Evolutionary conservation across 1,140 invertebrate species (phyloP).

Genomic region (Lordiphosa clarofinis): DNA sequence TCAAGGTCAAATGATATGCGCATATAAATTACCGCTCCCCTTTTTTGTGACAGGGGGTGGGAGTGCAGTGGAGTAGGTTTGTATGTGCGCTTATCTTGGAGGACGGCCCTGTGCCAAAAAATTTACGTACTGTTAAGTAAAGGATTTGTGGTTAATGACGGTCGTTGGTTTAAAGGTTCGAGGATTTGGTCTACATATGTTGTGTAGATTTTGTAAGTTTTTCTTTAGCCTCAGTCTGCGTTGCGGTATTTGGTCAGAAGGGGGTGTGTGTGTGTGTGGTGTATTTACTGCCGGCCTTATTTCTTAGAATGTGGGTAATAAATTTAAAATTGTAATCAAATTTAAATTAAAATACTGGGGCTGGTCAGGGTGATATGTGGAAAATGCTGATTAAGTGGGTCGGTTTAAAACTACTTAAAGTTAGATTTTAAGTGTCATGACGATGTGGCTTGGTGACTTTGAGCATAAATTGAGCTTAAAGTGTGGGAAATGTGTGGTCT

Average conservation of each 20-base stretch:
- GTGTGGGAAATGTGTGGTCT: too few species aligned
- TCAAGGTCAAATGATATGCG: slow-evolving; percentile 72
- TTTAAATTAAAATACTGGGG: slow-evolving; percentile 62
- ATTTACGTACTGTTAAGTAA: slow-evolving; percentile 77
- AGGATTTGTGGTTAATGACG: slow-evolving; percentile 77
- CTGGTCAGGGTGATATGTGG: slow-evolving; percentile 2
- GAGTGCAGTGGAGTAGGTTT: neutral
- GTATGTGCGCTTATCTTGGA: slow-evolving; percentile 49
- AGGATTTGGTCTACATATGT: slow-evolving; percentile 48
- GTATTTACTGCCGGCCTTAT: neutral
- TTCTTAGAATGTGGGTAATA: slow-evolving; percentile 58
- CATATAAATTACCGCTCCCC: slow-evolving; percentile 53
- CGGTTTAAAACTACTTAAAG: too few species aligned
- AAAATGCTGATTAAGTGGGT: too few species aligned
- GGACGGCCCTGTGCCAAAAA: slow-evolving; percentile 56
- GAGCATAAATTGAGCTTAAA: too few species aligned
- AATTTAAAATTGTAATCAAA: slow-evolving; percentile 69
- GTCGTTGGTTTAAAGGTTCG: slow-evolving; percentile 26
- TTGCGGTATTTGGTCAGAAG: slow-evolving; percentile 3
- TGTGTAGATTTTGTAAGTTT: slow-evolving; percentile 16
- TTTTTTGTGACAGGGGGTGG: slow-evolving; percentile 11
- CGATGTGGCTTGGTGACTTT: too few species aligned
- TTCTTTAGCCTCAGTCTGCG: slow-evolving; percentile 11
- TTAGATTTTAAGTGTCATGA: too few species aligned
- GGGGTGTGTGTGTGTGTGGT: neutral